These are phyloP conservation scores for Cataglyphis livida DNA, from an alignment of 2,888 invertebrate genomes.

Conservation along the genomic window DNA sequence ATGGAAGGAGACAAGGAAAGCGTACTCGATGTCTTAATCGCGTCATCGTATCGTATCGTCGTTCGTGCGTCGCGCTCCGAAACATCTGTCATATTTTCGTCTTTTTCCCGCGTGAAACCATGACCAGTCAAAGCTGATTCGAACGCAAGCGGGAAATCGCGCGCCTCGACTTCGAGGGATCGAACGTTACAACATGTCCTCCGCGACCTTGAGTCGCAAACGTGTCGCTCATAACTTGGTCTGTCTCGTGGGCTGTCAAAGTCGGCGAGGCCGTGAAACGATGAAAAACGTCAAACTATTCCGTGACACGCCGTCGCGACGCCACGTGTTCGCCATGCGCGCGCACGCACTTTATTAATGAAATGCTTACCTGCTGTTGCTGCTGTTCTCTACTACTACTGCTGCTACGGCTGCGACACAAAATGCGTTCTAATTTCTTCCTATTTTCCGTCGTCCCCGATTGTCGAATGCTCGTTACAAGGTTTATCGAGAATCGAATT, in stretches of 20 bases:
- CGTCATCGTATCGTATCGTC: neutral
- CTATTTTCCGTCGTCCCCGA: neutral
- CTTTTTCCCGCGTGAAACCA: neutral
- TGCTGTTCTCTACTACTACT: neutral
- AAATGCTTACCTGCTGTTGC: conserved; percentile 71
- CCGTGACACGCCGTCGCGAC: conserved; percentile 22
- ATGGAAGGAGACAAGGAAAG: conserved; percentile 52
- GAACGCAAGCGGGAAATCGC: conserved; percentile 50
- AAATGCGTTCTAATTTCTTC: neutral
- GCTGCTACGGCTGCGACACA: neutral
- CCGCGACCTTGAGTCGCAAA: conserved; percentile 72
- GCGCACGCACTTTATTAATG: neutral
- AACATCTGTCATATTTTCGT: neutral
- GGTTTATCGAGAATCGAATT: conserved; percentile 18
- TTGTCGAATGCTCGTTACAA: neutral
- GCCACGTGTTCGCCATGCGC: conserved; percentile 44
- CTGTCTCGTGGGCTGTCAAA: conserved; percentile 15
- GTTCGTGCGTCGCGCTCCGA: neutral
- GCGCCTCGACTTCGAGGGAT: conserved; percentile 43
- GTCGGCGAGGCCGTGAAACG: neutral
- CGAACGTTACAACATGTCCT: conserved; percentile 73
- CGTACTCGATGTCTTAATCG: neutral
- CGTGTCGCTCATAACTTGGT: conserved; percentile 61
- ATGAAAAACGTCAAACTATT: conserved; percentile 1
- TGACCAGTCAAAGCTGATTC: neutral